Conservation (phyloP, 1,140 invertebrate genomes). For the Zaprionus africanus region DNA sequence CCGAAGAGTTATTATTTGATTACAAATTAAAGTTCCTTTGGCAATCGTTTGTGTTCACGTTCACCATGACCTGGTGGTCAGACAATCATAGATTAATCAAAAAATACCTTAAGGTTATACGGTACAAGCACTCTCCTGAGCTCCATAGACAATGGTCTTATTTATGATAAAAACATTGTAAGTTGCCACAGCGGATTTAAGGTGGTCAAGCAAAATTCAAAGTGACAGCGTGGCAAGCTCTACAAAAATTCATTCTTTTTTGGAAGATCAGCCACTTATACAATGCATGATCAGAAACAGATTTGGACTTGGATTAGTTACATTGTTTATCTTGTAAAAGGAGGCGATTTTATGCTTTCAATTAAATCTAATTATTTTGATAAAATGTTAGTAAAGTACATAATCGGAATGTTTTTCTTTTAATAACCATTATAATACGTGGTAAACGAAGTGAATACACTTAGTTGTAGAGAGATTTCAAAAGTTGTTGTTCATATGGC, state of each 20-base stretch:
- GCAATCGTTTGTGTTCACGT: conserved; percentile 1
- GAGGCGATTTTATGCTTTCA: not conserved
- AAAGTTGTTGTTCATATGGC: conserved; percentile 23
- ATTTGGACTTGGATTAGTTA: conserved; percentile 28
- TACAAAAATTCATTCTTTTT: conserved; percentile 1
- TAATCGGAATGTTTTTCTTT: conserved; percentile 3
- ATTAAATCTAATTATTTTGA: not conserved
- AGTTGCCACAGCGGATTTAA: not conserved
- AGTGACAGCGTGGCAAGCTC: conserved; percentile 19
- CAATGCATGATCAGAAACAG: conserved; percentile 28
- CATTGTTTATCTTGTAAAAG: too few relatives aligned
- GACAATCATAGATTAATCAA: conserved; percentile 3
- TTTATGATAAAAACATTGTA: not conserved
- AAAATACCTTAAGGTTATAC: not conserved
- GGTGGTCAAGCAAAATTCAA: conserved; percentile 9
- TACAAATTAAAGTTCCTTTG: conserved; percentile 10
- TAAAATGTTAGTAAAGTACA: conserved; percentile 2
- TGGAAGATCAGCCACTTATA: not conserved
- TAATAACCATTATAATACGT: conserved; percentile 12
- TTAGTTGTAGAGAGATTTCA: conserved; percentile 37
- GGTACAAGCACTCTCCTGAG: not conserved
- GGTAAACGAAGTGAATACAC: conserved; percentile 20
- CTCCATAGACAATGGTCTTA: not conserved
- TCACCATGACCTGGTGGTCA: not conserved
- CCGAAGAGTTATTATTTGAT: not conserved